These are phyloP conservation scores for Drosophila arizonae DNA, from an alignment of 1,140 invertebrate species.

Conservation along the genomic window DNA sequence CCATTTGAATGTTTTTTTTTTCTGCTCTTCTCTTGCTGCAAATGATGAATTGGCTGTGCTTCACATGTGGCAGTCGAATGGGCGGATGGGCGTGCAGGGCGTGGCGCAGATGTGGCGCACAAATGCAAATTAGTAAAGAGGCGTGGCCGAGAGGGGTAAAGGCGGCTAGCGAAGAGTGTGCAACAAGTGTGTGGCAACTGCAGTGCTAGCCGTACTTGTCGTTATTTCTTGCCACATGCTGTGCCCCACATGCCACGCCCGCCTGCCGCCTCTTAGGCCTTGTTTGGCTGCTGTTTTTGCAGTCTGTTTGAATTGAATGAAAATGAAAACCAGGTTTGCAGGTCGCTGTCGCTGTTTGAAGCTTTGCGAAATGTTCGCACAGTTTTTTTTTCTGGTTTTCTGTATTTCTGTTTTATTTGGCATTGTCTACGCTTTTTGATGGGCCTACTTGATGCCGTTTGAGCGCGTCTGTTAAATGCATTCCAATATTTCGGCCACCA, in stretches of 20 bases:
- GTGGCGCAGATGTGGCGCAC: conserved; percentile 21
- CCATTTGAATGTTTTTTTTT: conserved; percentile 43
- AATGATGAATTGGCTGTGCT: conserved; percentile 74
- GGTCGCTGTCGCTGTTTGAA: conserved; percentile 57
- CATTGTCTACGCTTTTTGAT: conserved; percentile 32
- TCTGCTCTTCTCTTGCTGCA: conserved; percentile 39
- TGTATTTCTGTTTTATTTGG: conserved; percentile 9
- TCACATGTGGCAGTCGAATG: conserved; percentile 47
- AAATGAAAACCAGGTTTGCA: conserved; percentile 75
- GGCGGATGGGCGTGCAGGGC: conserved; percentile 14
- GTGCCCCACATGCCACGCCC: background rate
- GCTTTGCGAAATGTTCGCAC: conserved; percentile 59
- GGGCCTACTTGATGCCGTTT: conserved; percentile 9
- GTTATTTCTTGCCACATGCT: conserved; percentile 40
- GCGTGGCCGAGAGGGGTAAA: conserved; percentile 11
- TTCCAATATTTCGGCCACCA: conserved; percentile 37
- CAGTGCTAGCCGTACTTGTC: conserved; percentile 12
- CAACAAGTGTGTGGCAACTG: conserved; percentile 45
- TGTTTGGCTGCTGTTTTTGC: conserved; percentile 1
- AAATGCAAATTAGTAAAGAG: conserved; percentile 68
- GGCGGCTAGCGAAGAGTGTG: background rate
- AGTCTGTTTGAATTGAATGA: conserved; percentile 62
- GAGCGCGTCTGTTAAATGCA: conserved; percentile 43
- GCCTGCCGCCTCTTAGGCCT: background rate
- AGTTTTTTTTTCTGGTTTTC: background rate